Conservation (phyloP, 2,797 vertebrate species). For the Varecia variegata region DNA sequence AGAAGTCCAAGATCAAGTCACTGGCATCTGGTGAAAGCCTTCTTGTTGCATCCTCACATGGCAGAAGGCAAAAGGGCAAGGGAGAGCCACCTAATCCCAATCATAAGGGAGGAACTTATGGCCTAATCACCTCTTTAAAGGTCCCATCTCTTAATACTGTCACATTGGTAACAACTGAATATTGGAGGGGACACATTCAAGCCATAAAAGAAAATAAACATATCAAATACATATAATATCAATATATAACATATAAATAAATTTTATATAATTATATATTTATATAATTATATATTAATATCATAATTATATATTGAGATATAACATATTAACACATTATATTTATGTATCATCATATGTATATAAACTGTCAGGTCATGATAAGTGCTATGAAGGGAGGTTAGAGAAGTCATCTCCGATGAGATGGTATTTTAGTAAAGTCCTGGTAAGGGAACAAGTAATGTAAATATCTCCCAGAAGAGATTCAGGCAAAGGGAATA, state of each 20-base stretch:
- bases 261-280: not conserved
- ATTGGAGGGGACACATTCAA: not conserved
- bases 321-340: not conserved
- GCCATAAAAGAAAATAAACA: not conserved
- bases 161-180: not conserved
- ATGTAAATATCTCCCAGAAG: not conserved
- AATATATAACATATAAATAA: not conserved
- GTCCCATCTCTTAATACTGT: not conserved
- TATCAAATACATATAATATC: not conserved
- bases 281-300: not conserved
- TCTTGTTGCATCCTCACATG: not conserved
- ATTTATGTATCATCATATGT: not conserved
- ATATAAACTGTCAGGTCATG: not conserved
- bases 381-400: not conserved
- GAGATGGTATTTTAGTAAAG: not conserved
- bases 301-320: no score
- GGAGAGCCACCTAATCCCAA: not conserved
- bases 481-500: not conserved
- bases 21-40: not conserved
- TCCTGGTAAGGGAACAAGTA: not conserved
- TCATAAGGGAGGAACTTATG: not conserved
- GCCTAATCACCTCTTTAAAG: not conserved
- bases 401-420: not conserved
- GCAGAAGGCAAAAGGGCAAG: not conserved
- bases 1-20: not conserved